A percentile compares a stretch with the other conserved stretches of the same genome.
Evolutionary conservation across 2,888 invertebrate species (phyloP).

Genomic region (Patella ulyssiponensis): DNA sequence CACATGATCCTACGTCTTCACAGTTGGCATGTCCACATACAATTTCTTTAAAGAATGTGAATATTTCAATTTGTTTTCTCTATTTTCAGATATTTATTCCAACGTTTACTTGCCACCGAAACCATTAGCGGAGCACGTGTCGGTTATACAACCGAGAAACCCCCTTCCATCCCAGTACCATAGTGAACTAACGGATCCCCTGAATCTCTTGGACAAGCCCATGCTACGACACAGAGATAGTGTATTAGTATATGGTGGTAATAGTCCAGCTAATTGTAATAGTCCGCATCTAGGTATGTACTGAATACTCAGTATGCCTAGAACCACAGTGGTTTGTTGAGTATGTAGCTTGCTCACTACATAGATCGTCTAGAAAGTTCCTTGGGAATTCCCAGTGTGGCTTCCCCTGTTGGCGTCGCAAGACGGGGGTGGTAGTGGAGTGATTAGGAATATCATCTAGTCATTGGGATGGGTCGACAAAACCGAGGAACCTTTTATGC

Average conservation of each 20-base stretch:
- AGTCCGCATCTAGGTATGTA: slow-evolving; percentile 52
- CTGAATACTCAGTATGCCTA: not conserved
- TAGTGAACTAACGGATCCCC: slow-evolving; percentile 47
- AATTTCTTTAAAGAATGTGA: not conserved
- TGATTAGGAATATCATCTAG: no score
- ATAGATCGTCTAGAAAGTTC: no score
- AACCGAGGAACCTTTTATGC: no score
- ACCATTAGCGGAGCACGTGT: slow-evolving; percentile 65
- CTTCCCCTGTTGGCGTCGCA: no score
- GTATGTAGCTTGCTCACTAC: no score
- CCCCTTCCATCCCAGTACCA: slow-evolving; percentile 40
- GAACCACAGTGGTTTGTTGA: no score
- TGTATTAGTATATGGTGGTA: slow-evolving; percentile 42
- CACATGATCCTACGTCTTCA: no score
- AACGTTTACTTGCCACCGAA: slow-evolving; percentile 45
- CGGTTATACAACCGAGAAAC: slow-evolving; percentile 61
- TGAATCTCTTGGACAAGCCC: slow-evolving; percentile 60
- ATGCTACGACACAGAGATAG: slow-evolving; percentile 48
- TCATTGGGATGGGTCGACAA: no score
- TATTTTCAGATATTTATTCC: slow-evolving; percentile 46
- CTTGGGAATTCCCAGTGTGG: no score
- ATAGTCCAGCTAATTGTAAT: slow-evolving; percentile 53
- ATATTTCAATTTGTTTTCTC: not conserved
- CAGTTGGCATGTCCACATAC: no score
- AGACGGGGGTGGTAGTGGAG: no score